These are phyloP conservation scores for Gobius niger DNA, from an alignment of 2,113 vertebrate genomes.

Conservation along the genomic window DNA sequence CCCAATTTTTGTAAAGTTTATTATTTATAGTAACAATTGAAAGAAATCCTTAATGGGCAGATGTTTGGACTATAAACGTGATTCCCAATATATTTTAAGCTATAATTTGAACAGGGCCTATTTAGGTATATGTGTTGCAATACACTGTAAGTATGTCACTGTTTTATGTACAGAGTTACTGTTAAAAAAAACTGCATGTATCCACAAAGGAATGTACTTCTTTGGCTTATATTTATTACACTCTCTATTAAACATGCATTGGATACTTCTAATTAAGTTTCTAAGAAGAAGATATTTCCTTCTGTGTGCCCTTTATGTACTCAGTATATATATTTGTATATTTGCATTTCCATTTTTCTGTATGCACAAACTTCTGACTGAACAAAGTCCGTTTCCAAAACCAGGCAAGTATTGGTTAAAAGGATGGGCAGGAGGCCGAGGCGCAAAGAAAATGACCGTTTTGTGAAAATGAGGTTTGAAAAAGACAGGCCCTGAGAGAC, in stretches of 20 bases:
- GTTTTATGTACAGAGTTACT: too few relatives aligned
- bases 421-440: conserved; percentile 22
- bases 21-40: background rate
- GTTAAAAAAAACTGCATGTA: too few relatives aligned
- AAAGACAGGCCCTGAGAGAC: conserved; percentile 66
- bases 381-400: background rate
- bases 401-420: conserved; percentile 6
- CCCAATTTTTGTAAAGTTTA: background rate
- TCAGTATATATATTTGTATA: too few relatives aligned
- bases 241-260: too few relatives aligned
- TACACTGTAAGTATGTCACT: too few relatives aligned
- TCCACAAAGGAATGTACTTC: too few relatives aligned
- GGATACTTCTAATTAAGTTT: too few relatives aligned
- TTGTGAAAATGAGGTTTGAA: conserved; percentile 59
- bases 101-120: background rate
- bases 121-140: too few relatives aligned
- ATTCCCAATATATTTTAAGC: background rate
- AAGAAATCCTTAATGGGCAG: background rate
- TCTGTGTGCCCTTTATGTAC: too few relatives aligned
- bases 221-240: too few relatives aligned
- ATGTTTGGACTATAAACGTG: background rate
- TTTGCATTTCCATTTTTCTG: background rate
- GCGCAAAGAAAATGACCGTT: conserved; percentile 53
- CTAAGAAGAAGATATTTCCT: too few relatives aligned
- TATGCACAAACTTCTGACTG: background rate